Evolutionary conservation across 2,797 vertebrate genomes (phyloP).

Genomic region (Balearica regulorum): DNA sequence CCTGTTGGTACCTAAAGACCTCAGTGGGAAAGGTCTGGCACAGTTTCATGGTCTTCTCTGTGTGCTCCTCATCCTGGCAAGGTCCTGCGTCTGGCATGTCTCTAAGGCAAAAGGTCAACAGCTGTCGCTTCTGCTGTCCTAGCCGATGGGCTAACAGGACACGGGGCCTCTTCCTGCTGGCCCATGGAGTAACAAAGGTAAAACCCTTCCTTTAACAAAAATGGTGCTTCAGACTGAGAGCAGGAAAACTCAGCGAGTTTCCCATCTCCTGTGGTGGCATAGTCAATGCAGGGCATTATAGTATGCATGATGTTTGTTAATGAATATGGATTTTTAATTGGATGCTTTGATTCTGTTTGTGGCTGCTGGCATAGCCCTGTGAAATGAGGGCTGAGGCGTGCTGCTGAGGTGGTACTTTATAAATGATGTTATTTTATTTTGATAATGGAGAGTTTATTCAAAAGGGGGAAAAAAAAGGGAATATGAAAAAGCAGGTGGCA

Average conservation of each 20-base stretch:
- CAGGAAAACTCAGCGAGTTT: background rate
- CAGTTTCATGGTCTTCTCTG: background rate
- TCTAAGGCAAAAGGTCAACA: background rate
- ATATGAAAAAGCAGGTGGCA: background rate
- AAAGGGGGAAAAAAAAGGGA: background rate
- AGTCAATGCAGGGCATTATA: background rate
- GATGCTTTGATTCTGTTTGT: slow-evolving; percentile 48
- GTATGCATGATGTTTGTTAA: slow-evolving; percentile 38
- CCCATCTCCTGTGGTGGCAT: background rate
- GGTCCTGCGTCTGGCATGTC: background rate
- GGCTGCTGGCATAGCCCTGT: slow-evolving; percentile 28
- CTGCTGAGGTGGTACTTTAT: slow-evolving; percentile 49
- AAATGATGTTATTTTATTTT: slow-evolving; percentile 20
- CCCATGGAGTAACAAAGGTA: background rate
- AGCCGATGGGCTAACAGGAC: background rate
- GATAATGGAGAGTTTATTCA: slow-evolving; percentile 39
- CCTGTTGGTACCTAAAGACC: slow-evolving; percentile 9
- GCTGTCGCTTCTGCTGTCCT: background rate
- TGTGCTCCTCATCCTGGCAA: background rate
- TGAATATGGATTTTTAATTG: slow-evolving; percentile 65
- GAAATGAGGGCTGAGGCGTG: slow-evolving; percentile 32
- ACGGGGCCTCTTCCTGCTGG: background rate
- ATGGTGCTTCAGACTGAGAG: background rate
- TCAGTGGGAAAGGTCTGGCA: background rate
- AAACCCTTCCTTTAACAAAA: background rate